Conservation (phyloP, 2,888 invertebrate genomes). For the Mythimna vitellina region DNA sequence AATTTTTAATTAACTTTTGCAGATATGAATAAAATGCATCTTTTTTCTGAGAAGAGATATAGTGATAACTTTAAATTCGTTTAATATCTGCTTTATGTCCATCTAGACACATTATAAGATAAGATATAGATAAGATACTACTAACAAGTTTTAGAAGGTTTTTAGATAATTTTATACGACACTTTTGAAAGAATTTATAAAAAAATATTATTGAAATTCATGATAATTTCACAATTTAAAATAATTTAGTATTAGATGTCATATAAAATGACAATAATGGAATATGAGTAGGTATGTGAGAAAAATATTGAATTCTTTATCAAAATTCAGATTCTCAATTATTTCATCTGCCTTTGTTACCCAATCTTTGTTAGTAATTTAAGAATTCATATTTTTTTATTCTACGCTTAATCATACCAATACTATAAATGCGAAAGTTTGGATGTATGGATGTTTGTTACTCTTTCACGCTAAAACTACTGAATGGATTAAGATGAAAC, state of each 20-base stretch:
- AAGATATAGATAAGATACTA: background rate
- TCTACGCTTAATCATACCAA: too few species aligned
- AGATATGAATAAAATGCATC: background rate
- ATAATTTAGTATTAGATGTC: background rate
- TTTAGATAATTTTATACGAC: background rate
- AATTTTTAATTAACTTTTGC: slow-evolving; percentile 5
- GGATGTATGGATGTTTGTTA: too few species aligned
- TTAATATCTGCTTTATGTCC: background rate
- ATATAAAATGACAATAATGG: background rate
- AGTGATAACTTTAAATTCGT: background rate
- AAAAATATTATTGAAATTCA: background rate
- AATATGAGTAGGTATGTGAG: background rate
- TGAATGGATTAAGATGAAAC: too few species aligned
- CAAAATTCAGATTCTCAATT: background rate
- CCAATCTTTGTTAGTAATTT: too few species aligned
- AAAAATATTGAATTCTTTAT: slow-evolving; percentile 4
- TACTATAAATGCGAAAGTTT: too few species aligned
- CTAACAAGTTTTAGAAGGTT: background rate
- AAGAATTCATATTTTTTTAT: too few species aligned
- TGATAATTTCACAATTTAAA: slow-evolving; percentile 14
- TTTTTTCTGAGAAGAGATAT: background rate
- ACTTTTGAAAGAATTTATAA: slow-evolving; percentile 7
- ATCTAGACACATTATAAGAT: background rate
- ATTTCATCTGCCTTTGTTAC: background rate
- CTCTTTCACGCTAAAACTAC: too few species aligned